Base-by-base conservation (phyloP, 2,113 vertebrate genomes). In the Paramormyrops kingsleyae region DNA sequence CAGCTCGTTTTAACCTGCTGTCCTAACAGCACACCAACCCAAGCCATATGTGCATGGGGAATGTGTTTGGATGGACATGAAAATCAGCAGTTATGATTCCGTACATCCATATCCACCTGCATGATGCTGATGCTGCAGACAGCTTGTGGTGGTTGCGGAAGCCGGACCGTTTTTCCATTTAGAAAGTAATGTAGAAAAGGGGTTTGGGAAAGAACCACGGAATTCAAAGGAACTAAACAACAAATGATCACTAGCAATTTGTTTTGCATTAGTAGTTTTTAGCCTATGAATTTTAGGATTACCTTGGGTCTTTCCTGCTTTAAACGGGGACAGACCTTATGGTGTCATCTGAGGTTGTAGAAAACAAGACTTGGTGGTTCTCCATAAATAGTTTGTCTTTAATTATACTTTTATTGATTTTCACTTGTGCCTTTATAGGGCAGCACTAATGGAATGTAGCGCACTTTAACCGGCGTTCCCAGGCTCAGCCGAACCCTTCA, bases 351-450 rank as follows among this genome's bases (percentile, higher is more conserved):
- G 85, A 56, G 31, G 85, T 35, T 52, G 49, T 87, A 87, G 49
- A 39, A 52, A 87, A 87, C 85, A 52, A 49, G 21, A 59, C 15
- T 70, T 70, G 62, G 35, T 27, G 52, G 83, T n/a, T 46, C 35
- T 39, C 89, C 89, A 39, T 85, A 84, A 88, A 90, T 80, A 53
- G 83, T 35, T 91, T 88, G 80, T 74, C 17, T 85, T 89, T 88
- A 62, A 88, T 88, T 88, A 88, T 42, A 66, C 50, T 87, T 56
- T 91, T 89, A 89, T 91, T 83, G 88, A 89, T 89, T 90, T 88
- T 91, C 74, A 44, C 66, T 89, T n/a, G 21, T 90, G 83, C 88
- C 56, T 83, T 89, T 89, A 80, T 39, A 74, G 62, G 83, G 31
- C 24, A 83, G 80, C 1, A 4, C 70, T 90, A 90, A 89, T 85